Evolutionary conservation across 2,888 invertebrate species (phyloP), one percentile per base, ranked within the genome.

Genomic region (Scotopteryx bipunctaria): DNA sequence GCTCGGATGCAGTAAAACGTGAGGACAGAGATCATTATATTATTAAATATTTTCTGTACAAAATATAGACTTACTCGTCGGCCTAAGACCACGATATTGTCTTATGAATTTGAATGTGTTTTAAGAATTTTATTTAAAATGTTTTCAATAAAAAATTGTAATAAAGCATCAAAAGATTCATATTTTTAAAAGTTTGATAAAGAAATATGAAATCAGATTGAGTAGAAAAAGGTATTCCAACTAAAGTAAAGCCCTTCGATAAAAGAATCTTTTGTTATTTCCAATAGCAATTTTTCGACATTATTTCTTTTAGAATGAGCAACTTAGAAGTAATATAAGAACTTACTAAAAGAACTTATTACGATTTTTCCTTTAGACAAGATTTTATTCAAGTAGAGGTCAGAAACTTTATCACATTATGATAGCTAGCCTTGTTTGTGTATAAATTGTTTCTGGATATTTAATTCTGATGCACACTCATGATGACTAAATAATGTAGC

Each of bases 251-350:
- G 19, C 19, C 13, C 6, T 6, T 13, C 11, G 9, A 27, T 27
- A 11, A 13, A 41, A 41, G 9, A 35, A 29, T 42, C 4, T 36
- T 42, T 36, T 42, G 23, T 36, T 42, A 15, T 23, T 15, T 29
- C 16, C 23, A 31, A 19, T 9, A 13, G 4, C 5, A 13, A 15
- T 15, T 21, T 9, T 41, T 13, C 2, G 14, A 14, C 11, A 14
- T 9, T 19, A 25, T 19, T 41, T 41, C 1, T 11, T 16, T 21
- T 16, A 16, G 3, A 31, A 31, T 21, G 11, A 43, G 15, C 33
- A 47, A 57, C 21, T 44, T 41, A 29, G 31, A 17, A 47, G 29
- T 31, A 47, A 45, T 32, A 36, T 32, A 40, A 38, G 43, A 47
- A 17, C 31, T 23, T 40, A 50, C 29, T 43, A 5, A 11, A 41